Evolutionary conservation across 2,797 vertebrate genomes (phyloP).

Genomic region (Pteronotus mesoamericanus): DNA sequence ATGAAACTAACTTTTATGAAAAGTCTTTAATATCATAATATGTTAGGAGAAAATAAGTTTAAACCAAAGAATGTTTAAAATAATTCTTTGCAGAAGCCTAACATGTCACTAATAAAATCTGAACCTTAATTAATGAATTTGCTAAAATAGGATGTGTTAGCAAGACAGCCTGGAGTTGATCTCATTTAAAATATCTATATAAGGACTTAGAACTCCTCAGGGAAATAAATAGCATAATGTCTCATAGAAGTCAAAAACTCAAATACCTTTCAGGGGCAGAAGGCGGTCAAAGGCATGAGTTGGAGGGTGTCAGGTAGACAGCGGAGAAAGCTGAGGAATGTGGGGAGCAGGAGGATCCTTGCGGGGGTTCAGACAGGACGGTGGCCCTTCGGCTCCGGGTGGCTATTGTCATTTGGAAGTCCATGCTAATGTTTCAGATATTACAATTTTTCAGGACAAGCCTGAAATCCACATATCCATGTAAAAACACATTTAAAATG

Average conservation of each 20-base stretch:
- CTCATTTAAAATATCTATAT: neutral
- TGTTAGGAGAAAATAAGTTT: neutral
- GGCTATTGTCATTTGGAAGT: neutral
- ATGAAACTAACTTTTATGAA: neutral
- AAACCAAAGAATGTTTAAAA: constrained; percentile 3
- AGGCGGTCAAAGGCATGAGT: neutral
- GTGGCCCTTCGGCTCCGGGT: fast-evolving
- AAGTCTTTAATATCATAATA: neutral
- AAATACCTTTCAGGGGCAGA: neutral
- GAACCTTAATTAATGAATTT: neutral
- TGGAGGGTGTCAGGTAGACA: too few relatives aligned
- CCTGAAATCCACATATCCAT: neutral
- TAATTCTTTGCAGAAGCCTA: neutral
- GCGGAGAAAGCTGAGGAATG: neutral
- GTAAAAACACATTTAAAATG: neutral
- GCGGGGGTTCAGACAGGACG: too few relatives aligned
- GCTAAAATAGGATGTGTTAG: neutral
- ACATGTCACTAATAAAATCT: neutral
- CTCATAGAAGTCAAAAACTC: neutral
- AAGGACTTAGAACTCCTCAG: neutral
- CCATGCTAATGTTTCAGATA: neutral
- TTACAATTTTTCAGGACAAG: neutral
- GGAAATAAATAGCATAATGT: neutral
- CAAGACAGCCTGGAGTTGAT: neutral
- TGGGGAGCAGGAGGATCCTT: neutral